Evolutionary conservation across 37 sponge, comb jelly and placozoan genomes (phyloP), one percentile per base, ranked within the genome.

Genomic region (Beroe ovata): DNA sequence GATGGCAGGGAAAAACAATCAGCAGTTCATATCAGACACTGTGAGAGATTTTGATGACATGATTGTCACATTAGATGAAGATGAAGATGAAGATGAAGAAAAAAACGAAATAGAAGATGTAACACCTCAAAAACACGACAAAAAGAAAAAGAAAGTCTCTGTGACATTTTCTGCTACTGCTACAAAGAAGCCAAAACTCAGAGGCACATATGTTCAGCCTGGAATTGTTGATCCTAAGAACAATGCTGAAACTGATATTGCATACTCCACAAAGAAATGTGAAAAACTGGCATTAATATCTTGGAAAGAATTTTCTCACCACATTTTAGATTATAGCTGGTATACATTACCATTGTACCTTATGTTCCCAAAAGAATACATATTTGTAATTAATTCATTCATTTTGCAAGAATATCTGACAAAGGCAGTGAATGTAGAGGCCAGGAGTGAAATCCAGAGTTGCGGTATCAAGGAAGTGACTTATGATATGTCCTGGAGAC

Each of bases 161-260:
- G 1, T 66, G 18, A 30, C 18, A 33, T 26, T 66, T 66, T 4
- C 29, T 66, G 69, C 14, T 30, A 33, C 2, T 0, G 16, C 69
- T 3, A 6, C 69, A 18, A 1, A 1, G 8, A 66, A 66, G 34
- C 32, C 32, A 33, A 4, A 34, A 6, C 25, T 29, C 8, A 66
- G 34, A 66, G 69, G 69, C 18, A 66, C 69, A 29, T 66, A 66
- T 66, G 69, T 66, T 11, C 32, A 66, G 36, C 69, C 69, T 34
- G 69, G 69, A 33, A 66, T 66, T 8, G 30, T 66, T 25, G 69
- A 66, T 66, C 69, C 69, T 32, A 66, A 66, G 34, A 26, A 34
- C 36, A 30, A 66, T 11, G 69, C 18, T 29, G 69, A 33, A 26
- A 37, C 29, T 14, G 36, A 66, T 66, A 14, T 29, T 33, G 18